Conservation (phyloP, 2,888 invertebrate genomes). For the Linyphia triangularis region DNA sequence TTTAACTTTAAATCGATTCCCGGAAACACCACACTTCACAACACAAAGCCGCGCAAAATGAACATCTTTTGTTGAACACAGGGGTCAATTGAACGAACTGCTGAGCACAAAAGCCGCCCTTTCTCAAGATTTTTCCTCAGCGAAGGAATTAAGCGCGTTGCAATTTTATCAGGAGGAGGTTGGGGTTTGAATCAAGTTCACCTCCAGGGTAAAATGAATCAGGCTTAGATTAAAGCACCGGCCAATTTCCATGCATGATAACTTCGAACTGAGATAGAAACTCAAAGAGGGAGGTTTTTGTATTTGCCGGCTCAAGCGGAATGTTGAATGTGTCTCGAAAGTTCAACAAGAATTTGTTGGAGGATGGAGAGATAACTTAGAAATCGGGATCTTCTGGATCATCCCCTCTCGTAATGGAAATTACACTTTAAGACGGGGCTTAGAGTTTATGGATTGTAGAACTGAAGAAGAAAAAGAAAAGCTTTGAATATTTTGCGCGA, state of each 20-base stretch:
- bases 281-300: slow-evolving; percentile 23
- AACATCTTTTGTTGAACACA: slow-evolving; percentile 18
- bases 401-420: no score
- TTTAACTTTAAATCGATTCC: neutral
- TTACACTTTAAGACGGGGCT: no score
- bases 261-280: slow-evolving; percentile 5
- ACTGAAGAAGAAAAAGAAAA: no score
- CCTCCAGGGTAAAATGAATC: slow-evolving; percentile 26
- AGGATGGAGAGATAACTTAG: neutral
- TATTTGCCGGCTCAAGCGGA: slow-evolving; percentile 5
- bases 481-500: no score
- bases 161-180: slow-evolving; percentile 4
- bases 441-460: no score
- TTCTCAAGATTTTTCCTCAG: neutral
- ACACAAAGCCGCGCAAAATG: neutral
- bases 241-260: slow-evolving; percentile 37
- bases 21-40: neutral
- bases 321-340: neutral
- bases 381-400: no score
- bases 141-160: neutral
- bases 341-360: neutral
- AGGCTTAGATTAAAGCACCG: slow-evolving; percentile 43
- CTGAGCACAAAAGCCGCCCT: neutral
- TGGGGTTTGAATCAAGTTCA: neutral
- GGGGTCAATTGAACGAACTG: neutral